Evolutionary conservation across 2,888 invertebrate species (phyloP), one percentile per base, ranked within the genome.

Genomic region (Erebia aethiops): DNA sequence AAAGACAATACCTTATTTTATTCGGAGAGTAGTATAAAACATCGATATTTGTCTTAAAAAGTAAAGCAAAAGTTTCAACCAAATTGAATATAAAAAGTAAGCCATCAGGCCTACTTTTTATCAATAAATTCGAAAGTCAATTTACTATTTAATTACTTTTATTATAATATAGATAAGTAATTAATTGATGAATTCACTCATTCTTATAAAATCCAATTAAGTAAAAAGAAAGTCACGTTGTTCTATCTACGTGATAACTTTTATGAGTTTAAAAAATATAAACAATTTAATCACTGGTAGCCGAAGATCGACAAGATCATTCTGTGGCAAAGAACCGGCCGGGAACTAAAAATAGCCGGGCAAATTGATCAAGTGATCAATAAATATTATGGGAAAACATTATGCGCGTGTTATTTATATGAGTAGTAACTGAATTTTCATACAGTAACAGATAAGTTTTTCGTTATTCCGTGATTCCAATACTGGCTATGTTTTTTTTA

Each of bases 231-330:
- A 64, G 52, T 41, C 64, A 64, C n/a, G 67, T 51, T 67, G 13
- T 7, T 49, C 51, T 11, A 46, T 46, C 14, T 52, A 67, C 67
- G 67, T 67, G 60, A 67, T 67, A 61, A 41, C 26, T 52, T 67
- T 60, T 51, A 41, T 52, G 35, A 60, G 41, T 64, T 35, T 41
- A 57, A 67, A 70, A 70, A 69, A 69, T 58, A 58, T 58, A 58
- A 67, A 67, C 67, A 41, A 18, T 67, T 67, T 61, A 70, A 65
- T 62, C 65, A 18, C 41, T 16, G 63, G 46, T 58, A 64, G 60
- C 46, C 46, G 46, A 13, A 46, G 46, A 46, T 13, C 13, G 11
- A 46, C 13, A 13, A 3, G 13, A 46, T 46, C 46, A 13, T 46
- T 46, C 11, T 46, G 13, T 46, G 11, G 11, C 10, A 43, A 11